Percentiles rank a stretch among this genome's conserved stretches.
Conservation (phyloP, 2,797 vertebrate species). For the Eleutherodactylus coqui region DNA sequence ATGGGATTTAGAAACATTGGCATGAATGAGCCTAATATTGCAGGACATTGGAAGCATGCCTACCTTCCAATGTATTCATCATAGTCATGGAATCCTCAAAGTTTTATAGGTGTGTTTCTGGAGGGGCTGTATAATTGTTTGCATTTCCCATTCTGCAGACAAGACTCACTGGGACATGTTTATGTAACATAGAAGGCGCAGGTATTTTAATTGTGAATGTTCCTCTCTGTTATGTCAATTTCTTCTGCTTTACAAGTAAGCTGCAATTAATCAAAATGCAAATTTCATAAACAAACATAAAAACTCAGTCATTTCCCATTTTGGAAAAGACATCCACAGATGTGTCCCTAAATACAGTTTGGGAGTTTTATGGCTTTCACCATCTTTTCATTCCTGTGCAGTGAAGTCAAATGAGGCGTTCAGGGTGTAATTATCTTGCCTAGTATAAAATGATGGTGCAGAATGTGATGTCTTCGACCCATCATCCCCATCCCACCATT, state of each 20-base stretch:
- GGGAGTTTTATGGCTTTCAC: slow-evolving; percentile 46
- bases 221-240: not conserved
- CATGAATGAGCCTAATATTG: no score
- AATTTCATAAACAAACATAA: slow-evolving; percentile 37
- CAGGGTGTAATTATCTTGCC: slow-evolving; percentile 52
- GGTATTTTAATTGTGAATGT: not conserved
- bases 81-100: not conserved
- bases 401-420: slow-evolving; percentile 57
- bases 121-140: not conserved
- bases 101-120: no score
- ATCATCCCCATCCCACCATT: slow-evolving; percentile 39
- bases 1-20: no score
- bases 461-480: slow-evolving; percentile 41
- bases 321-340: slow-evolving; percentile 37
- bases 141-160: not conserved
- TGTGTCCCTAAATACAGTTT: slow-evolving; percentile 47
- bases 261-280: slow-evolving; percentile 37
- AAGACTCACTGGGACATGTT: not conserved
- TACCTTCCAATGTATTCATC: not conserved
- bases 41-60: not conserved
- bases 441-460: slow-evolving; percentile 45
- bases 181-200: not conserved
- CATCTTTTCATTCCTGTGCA: slow-evolving; percentile 54
- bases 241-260: not conserved
- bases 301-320: slow-evolving; percentile 26